A percentile compares a stretch with the other conserved stretches of the same genome.
These are phyloP conservation scores for Myotis planiceps DNA, from an alignment of 2,797 vertebrate species.

Conservation along the genomic window DNA sequence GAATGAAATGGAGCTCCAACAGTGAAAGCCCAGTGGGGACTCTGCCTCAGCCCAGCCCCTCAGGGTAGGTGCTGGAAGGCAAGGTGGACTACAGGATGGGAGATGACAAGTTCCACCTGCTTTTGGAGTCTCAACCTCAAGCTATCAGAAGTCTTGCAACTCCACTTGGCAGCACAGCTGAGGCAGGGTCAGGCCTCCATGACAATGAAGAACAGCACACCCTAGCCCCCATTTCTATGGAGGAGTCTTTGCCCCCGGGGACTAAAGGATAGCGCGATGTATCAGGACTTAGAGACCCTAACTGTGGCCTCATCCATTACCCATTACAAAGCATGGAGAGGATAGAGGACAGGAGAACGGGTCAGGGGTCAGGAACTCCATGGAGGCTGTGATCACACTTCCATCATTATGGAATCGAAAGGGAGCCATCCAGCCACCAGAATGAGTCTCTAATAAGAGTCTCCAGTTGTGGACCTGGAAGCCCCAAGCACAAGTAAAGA, in stretches of 20 bases:
- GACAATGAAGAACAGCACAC: too few relatives aligned
- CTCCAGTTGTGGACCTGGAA: background rate
- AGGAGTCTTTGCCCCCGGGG: fast-evolving
- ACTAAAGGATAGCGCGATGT: background rate
- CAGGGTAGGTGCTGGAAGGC: background rate
- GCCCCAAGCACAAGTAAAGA: background rate
- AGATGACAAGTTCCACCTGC: background rate
- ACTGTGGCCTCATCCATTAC: background rate
- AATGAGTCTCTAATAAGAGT: background rate
- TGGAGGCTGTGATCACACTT: background rate
- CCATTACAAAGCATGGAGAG: background rate
- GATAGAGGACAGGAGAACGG: background rate
- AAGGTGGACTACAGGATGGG: background rate
- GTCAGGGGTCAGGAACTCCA: background rate
- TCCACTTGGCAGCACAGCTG: background rate
- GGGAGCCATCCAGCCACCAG: background rate
- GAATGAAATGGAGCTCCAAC: background rate
- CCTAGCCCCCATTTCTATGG: background rate
- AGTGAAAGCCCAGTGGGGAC: background rate
- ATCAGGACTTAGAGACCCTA: background rate
- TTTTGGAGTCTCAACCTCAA: background rate
- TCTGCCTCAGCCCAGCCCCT: background rate
- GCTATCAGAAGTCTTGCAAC: background rate
- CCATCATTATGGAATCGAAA: background rate
- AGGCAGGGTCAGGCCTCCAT: background rate